These are phyloP conservation scores for Conops quadrifasciatus DNA, from an alignment of 2,888 invertebrate genomes.

Conservation along the genomic window DNA sequence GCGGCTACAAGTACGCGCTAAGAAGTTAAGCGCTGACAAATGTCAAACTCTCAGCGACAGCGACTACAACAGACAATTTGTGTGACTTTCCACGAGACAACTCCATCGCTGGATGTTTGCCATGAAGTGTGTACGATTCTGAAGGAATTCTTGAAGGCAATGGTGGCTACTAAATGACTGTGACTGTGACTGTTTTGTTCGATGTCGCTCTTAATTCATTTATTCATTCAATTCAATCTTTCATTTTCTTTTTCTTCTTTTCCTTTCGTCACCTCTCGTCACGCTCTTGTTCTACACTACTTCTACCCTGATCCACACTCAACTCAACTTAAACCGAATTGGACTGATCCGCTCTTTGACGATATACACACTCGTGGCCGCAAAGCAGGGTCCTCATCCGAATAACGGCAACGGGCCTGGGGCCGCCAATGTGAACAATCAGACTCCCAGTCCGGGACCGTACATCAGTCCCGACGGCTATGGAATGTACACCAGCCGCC, in stretches of 20 bases:
- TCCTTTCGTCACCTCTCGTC: slow-evolving; percentile 27
- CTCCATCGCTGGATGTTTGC: background rate
- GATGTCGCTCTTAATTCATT: slow-evolving; percentile 19
- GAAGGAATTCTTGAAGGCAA: background rate
- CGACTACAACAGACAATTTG: too few species aligned
- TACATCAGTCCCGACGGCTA: slow-evolving; percentile 64
- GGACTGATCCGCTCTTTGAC: slow-evolving; percentile 20
- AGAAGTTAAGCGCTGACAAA: slow-evolving; percentile 17
- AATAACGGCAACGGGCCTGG: slow-evolving; percentile 47
- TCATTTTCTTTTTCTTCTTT: slow-evolving; percentile 36
- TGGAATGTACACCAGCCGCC: slow-evolving; percentile 64
- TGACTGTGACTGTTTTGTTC: background rate
- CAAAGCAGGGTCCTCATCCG: slow-evolving; percentile 57
- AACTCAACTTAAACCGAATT: slow-evolving; percentile 16
- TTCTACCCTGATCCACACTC: slow-evolving; percentile 21
- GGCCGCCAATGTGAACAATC: slow-evolving; percentile 61
- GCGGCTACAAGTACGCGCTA: background rate
- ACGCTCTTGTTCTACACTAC: slow-evolving; percentile 31
- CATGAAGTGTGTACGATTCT: too few species aligned
- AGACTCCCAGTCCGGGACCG: slow-evolving; percentile 65
- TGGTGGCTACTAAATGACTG: background rate
- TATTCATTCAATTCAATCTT: slow-evolving; percentile 36
- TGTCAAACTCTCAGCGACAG: slow-evolving; percentile 45
- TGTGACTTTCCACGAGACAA: background rate
- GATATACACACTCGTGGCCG: background rate